These are phyloP conservation scores for Rhinichthys osculus DNA, from an alignment of 2,797 vertebrate genomes.

Conservation along the genomic window DNA sequence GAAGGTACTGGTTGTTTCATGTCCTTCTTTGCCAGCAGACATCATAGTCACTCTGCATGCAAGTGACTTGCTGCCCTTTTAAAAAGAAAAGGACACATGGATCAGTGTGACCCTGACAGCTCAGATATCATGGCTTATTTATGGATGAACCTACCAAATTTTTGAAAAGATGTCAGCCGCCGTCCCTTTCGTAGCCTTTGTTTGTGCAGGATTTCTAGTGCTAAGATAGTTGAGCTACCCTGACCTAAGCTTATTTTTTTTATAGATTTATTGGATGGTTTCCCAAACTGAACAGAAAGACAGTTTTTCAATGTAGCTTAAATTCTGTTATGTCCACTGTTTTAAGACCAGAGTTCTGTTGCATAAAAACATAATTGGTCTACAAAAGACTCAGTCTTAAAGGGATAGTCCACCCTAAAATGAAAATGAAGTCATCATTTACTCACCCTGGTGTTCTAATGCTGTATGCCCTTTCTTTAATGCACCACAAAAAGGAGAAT, in stretches of 20 bases:
- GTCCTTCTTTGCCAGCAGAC: not conserved
- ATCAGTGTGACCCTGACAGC: slow-evolving; percentile 24
- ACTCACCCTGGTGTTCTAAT: not conserved
- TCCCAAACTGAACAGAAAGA: not conserved
- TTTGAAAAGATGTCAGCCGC: not conserved
- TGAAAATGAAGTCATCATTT: not conserved
- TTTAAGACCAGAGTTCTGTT: not conserved
- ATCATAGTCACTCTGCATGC: slow-evolving; percentile 20
- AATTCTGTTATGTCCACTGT: not conserved
- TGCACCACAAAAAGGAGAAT: not conserved
- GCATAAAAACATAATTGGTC: not conserved
- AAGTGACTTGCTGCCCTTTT: slow-evolving; percentile 32
- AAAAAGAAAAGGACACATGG: slow-evolving; percentile 5
- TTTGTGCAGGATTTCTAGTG: not conserved
- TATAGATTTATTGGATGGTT: not conserved
- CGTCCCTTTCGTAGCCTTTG: not conserved
- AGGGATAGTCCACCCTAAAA: not conserved
- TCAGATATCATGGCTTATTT: slow-evolving; percentile 33
- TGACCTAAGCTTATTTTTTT: not conserved
- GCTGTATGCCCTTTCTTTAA: not conserved
- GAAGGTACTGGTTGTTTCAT: slow-evolving; percentile 19
- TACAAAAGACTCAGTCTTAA: not conserved
- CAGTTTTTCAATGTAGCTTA: not conserved
- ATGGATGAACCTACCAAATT: not conserved
- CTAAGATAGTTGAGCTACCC: not conserved